Evolutionary conservation across 2,888 invertebrate genomes (phyloP), one percentile per base, ranked within the genome.

Genomic region (Eupithecia insigniata): DNA sequence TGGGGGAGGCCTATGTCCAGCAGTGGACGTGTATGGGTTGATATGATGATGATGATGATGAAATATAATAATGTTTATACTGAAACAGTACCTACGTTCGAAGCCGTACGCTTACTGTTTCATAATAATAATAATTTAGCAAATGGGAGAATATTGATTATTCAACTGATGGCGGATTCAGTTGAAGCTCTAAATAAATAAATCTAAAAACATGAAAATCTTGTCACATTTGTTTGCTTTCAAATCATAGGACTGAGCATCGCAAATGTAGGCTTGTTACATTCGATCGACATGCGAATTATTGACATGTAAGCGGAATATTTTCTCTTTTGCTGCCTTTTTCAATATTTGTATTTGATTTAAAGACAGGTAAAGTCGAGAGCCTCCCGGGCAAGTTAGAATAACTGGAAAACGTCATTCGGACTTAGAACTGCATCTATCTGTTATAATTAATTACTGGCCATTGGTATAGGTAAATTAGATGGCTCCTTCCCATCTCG

Each of bases 191-290:
- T 12, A 58, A 14, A 7, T 2, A 30, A 34, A n/a, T 10, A 51
- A 26, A 14, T 16, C 14, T 28, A 14, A 58, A 26, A 26, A 43
- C 58, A 26, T 16, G 28, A 28, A 58, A 26, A 58, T 16, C 26
- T 28, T 26, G 28, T 58, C 28, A 58, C 26, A 28, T 58, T 58
- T 26, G 58, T 58, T 58, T 58, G 28, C 28, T 58, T 58, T 58
- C 28, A 58, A 58, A 58, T 16, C 28, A 58, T 28, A 58, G 58
- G 28, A 2, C 16, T 58, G 58, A 58, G 16, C 14, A 58, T 58
- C 61, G 18, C 8, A 61, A 61, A 32, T 32, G 30, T 32, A 18
- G 8, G 32, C 10, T 10, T 30, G 32, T 32, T 61, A 32, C 22
- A 10, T 61, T 32, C 18, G 61, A 30, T 61, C 14, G 58, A 58